Evolutionary conservation across 1,140 invertebrate species (phyloP), one percentile per base, ranked within the genome.

Genomic region (Lucilia sericata): DNA sequence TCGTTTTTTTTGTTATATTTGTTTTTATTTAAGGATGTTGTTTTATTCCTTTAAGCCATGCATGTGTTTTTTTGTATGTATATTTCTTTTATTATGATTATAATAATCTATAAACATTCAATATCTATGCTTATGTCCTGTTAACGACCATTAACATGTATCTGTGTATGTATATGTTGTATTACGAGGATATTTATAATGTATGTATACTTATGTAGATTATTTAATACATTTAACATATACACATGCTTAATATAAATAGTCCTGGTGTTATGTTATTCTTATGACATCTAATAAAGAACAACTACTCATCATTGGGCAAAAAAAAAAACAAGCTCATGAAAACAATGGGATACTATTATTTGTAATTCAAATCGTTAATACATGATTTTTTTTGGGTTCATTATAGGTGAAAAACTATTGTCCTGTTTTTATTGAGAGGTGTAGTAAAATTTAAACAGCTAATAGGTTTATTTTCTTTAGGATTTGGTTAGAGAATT

Each of bases 101-200:
- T 82, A 82, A 60, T 65, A 47, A 82, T 82, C 51, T 70, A 82
- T 82, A 70, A 65, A 82, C 81, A 82, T 82, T 82, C 81, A 82
- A 82, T 82, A 82, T 82, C 51, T 65, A 60, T 82, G 51, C 81
- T 65, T 82, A 82, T 82, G 60, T 82, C 51, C 51, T 82, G 81
- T 82, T 80, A 80, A 80, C 76, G 76, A 49, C 76, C 76, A 80
- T 80, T 80, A 80, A 49, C 76, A 80, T 80, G 47, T 30, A 30
- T 3, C 1, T 80, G 47, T 80, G 13, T 80, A 5, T 17, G 9
- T 42, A 14, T 21, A 30, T 30, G 25, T 30, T 30, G 25, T 21
- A 5, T 70, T 70, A 19, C 21, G 25, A 70, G 65, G 7, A 70
- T 70, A 70, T 70, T 70, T 70, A 10, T 70, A 70, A 21, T 70